Evolutionary conservation across 1,140 invertebrate species (phyloP), one percentile per base, ranked within the genome.

Genomic region (Teleopsis dalmanni): DNA sequence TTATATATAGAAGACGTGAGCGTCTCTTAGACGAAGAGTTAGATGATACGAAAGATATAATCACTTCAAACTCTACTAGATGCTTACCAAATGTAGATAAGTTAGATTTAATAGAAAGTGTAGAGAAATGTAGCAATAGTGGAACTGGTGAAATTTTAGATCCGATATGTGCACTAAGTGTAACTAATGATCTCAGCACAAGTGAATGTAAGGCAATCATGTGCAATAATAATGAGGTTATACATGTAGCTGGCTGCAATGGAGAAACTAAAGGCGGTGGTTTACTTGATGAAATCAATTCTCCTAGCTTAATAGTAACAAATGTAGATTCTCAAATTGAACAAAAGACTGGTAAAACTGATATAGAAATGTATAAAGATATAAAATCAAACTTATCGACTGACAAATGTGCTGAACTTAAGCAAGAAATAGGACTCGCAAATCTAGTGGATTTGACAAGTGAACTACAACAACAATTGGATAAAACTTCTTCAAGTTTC

Each of bases 1-100:
- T 85, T 13, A 72, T 85, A 35, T 85, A 85, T 54, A 81, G 79
- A 38, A 70, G 78, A n/a, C 75, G 65, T 1, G 60, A 65, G 29
- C 57, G 59, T 8, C 52, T 70, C 1, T 45, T 71, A 8, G 67
- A 70, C 16, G 67, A 71, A 45, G 68, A 71, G 29, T 55, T 71
- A 6, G 66, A 66, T 48, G 67, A 70, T 35, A 59, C 56, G 51
- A 70, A 70, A 51, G 67, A 70, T 48, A 68, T 70, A 13, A 68
- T 70, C 9, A 70, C 67, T 13, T 66, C 60, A n/a, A 61, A 36
- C 5, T 6, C 18, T 4, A 18, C 47, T 29, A 22, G 11, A 10
- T 6, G 29, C n/a, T 25, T 11, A 4, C 19, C 16, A 16, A 54
- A 37, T 23, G 31, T 31, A 34, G 19, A 38, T 14, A 31, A 9